Evolutionary conservation across 2,888 invertebrate species (phyloP).

Genomic region (Cataglyphis rosenhaueri): DNA sequence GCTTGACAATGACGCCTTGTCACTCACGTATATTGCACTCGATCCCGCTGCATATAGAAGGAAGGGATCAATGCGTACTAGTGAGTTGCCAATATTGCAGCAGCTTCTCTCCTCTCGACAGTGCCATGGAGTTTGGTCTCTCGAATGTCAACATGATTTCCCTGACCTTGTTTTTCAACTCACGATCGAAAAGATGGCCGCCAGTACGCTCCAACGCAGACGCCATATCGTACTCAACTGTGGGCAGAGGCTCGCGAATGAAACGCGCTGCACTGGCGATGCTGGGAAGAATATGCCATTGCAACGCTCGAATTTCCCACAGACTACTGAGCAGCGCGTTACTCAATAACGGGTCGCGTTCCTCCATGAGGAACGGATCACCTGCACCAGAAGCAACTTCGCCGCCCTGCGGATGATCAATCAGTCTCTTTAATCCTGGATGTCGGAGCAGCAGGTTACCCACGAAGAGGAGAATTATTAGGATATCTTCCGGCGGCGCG

Average conservation of each 20-base stretch:
- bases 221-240: conserved; percentile 90
- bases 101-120: conserved; percentile 89
- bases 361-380: conserved; percentile 95
- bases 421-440: conserved; percentile 91
- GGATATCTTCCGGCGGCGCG: conserved; percentile 93
- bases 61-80: conserved; percentile 76
- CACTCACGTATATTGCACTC: conserved; percentile 66
- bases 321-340: conserved; percentile 95
- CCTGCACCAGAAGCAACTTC: conserved; percentile 81
- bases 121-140: conserved; percentile 88
- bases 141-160: conserved; percentile 92
- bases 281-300: conserved; percentile 90
- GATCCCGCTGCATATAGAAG: conserved; percentile 1
- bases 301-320: conserved; percentile 95
- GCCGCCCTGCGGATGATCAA: conserved; percentile 86
- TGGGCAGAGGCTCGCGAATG: conserved; percentile 89
- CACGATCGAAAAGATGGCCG: conserved; percentile 91
- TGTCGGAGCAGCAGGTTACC: conserved; percentile 95
- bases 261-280: conserved; percentile 91
- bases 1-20: not conserved
- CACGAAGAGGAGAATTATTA: conserved; percentile 92
- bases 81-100: conserved; percentile 89
- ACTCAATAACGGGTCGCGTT: conserved; percentile 92
- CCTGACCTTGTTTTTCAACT: conserved; percentile 91
- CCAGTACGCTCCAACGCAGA: conserved; percentile 89